Evolutionary conservation across 2,113 vertebrate species (phyloP), one percentile per base, ranked within the genome.

Genomic region (Pungitius pungitius): DNA sequence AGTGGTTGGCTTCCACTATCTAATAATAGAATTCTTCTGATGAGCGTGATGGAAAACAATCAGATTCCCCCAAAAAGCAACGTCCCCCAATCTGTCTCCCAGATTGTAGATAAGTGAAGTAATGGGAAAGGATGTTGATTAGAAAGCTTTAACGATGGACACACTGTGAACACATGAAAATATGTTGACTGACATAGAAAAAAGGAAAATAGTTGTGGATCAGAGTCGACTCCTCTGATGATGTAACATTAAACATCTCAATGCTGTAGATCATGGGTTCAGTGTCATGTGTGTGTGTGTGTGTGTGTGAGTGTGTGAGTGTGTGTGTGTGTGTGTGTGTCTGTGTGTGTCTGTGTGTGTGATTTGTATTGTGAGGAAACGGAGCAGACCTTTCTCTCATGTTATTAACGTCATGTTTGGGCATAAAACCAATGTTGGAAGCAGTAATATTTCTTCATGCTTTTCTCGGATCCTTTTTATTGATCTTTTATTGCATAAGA

Each of bases 81-180:
- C 22, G 15, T 0, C 43, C 17, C 15, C 42, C 42, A 57, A 79
- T 77, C 30, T 18, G n/a, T 82, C 54, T 61, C 11, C 6, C 51
- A 18, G 52, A 35, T 52, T 47, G 18, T 15, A 61, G 24, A 27
- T n/a, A 49, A 63, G 43, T 35, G 59, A 61, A 77, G 59, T 74
- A 40, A 64, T 8, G 37, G 40, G 76, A 42, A 80, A 77, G 18
- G 33, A 45, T 80, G 66, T 70, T 35, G 66, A 80, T 83, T 42
- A 67, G 4, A 76, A 55, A 70, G 80, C 73, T 80, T 77, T 45
- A 30, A 22, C 17, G 61, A 66, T 43, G 35, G 56, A 62, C 58
- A 57, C n/a, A 22, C 63, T 0, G 5, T 27, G 26, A 70, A 43
- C 56, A 63, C 63, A 83, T 70, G 52, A 49, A 66, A 77, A 81